phyloP scores from a whole-genome alignment of 2,113 vertebrate species.

The Blennius ocellaris region DNA sequence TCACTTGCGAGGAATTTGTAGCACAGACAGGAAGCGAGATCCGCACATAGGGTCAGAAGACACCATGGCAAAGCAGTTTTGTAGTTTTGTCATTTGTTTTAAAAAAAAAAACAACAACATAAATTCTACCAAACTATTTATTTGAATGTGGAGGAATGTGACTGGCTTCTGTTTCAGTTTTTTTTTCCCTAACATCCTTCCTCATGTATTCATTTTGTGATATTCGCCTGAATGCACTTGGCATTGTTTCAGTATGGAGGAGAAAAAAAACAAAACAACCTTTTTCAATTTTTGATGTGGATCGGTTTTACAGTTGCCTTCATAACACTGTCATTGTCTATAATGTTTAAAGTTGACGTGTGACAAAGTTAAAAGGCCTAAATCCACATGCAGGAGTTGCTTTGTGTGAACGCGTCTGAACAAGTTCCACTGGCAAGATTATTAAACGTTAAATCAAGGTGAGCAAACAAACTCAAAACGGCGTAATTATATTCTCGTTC shows the following conservation, averaged over 20 bases:
- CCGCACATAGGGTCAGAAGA: not conserved
- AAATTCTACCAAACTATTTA: not conserved
- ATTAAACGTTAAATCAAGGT: constrained; percentile 1
- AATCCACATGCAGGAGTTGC: not conserved
- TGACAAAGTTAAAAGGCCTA: constrained; percentile 2
- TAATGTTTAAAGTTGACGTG: constrained; percentile 14
- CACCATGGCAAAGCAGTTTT: constrained; percentile 1
- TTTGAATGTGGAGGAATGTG: constrained; percentile 14
- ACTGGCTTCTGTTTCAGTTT: not conserved
- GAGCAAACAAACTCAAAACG: not conserved
- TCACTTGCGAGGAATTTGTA: constrained; percentile 30
- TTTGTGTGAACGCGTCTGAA: constrained; percentile 5
- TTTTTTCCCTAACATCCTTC: not conserved
- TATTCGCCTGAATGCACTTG: not conserved
- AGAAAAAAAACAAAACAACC: not conserved
- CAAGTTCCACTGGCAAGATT: not conserved
- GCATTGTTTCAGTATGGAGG: not conserved
- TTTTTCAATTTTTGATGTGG: not conserved
- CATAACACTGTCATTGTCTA: not conserved
- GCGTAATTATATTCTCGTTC: not conserved
- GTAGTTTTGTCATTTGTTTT: too few species aligned
- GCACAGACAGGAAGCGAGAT: constrained; percentile 29
- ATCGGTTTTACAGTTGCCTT: not conserved
- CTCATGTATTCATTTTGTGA: not conserved
- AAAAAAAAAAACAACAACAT: too few species aligned